Evolutionary conservation across 2,888 invertebrate genomes (phyloP).

Genomic region (Sminthurinus aureus): DNA sequence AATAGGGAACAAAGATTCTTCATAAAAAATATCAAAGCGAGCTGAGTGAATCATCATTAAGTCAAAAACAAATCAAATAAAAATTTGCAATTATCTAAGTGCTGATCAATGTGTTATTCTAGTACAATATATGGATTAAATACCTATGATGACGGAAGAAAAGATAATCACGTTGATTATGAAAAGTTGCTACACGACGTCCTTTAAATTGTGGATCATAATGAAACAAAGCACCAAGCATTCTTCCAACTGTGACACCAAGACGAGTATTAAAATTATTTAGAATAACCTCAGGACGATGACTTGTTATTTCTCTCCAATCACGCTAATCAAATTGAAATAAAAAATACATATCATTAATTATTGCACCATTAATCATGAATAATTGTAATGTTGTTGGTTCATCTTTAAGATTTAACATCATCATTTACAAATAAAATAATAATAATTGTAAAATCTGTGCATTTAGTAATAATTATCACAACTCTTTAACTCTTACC

Average conservation of each 20-base stretch:
- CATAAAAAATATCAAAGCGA: constrained; percentile 38
- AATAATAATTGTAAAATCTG: too few species aligned
- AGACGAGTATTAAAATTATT: constrained; percentile 96
- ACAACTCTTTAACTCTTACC: constrained; percentile 62
- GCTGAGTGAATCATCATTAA: constrained; percentile 35
- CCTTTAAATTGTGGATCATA: constrained; percentile 96
- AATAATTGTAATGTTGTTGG: constrained; percentile 12
- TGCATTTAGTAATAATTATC: too few species aligned
- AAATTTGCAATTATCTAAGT: too few species aligned
- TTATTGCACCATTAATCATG: too few species aligned
- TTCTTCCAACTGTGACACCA: constrained; percentile 83
- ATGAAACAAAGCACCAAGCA: constrained; percentile 94
- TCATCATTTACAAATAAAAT: too few species aligned
- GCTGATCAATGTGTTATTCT: background rate
- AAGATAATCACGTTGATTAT: constrained; percentile 98
- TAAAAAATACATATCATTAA: too few species aligned
- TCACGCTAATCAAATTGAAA: constrained; percentile 64
- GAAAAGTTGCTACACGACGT: constrained; percentile 92
- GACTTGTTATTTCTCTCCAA: constrained; percentile 81
- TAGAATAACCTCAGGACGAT: constrained; percentile 93
- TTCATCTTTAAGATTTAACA: too few species aligned
- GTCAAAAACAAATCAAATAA: background rate
- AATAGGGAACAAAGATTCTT: constrained; percentile 36
- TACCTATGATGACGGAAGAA: constrained; percentile 97
- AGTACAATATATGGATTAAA: background rate